These are phyloP conservation scores for Pao palembangensis DNA, from an alignment of 2,113 vertebrate genomes.

Conservation along the genomic window DNA sequence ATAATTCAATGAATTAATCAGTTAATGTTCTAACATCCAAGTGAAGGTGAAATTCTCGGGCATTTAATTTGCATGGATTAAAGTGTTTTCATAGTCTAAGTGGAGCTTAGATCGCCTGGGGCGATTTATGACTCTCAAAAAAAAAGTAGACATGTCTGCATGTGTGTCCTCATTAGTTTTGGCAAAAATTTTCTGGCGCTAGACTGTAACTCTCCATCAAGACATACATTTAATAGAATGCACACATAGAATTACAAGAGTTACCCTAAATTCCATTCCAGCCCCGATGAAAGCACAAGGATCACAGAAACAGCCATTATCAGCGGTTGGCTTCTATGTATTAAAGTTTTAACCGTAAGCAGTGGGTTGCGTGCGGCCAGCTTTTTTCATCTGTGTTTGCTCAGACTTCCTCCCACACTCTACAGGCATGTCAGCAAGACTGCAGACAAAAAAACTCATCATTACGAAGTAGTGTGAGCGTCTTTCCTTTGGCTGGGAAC, in stretches of 20 bases:
- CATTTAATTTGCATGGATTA: not conserved
- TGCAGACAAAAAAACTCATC: not conserved
- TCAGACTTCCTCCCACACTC: conserved; percentile 11
- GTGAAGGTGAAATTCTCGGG: conserved; percentile 21
- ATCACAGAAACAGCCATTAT: not conserved
- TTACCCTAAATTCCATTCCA: conserved; percentile 11
- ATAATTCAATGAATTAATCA: conserved; percentile 24
- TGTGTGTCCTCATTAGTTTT: not conserved
- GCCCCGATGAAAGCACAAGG: conserved; percentile 5
- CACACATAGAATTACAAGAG: not conserved
- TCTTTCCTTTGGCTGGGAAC: not conserved
- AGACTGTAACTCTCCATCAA: no score
- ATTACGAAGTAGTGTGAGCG: not conserved
- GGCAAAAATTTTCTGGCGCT: not conserved
- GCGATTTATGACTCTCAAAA: not conserved
- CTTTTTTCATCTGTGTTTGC: not conserved
- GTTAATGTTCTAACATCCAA: conserved; percentile 9
- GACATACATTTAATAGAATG: not conserved
- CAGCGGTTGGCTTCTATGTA: no score
- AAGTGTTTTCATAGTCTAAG: not conserved
- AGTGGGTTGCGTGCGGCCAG: not conserved
- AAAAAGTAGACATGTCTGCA: not conserved
- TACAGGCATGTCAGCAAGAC: conserved; percentile 7
- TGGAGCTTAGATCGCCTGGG: not conserved
- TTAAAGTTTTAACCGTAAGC: conserved; percentile 1